Evolutionary conservation across 2,888 invertebrate species (phyloP), one percentile per base, ranked within the genome.

Genomic region (Cerceris rybyensis): DNA sequence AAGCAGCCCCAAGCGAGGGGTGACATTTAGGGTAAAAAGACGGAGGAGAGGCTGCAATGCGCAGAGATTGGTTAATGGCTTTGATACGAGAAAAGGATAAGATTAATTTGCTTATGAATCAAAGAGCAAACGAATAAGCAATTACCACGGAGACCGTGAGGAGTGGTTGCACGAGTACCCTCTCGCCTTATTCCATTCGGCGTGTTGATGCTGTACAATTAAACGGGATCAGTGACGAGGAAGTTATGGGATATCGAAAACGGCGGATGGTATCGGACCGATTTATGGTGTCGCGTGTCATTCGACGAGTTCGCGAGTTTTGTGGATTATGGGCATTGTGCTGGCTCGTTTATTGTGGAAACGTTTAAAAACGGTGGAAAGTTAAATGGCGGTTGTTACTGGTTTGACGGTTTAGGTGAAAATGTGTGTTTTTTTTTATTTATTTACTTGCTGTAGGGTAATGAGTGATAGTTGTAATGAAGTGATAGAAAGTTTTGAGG

Each of bases 11-110:
- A 75, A 78, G 75, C 78, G 76, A 77, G 81, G 88, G 88, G 87
- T 88, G 87, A 90, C 87, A 86, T 88, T 89, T 86, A 79, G 89
- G 87, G 88, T 86, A 63, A 72, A 75, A 77, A 74, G 63, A 74
- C 57, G 66, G 61, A 54, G 74, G 74, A 57, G 73, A 70, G 66
- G 71, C 28, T 79, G 84, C 78, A 82, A 82, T 86, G 82, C 75
- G 85, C 84, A 78, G 87, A 87, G 88, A 88, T 89, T 88, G 86
- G 85, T 88, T 88, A 88, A 90, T 90, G 88, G 89, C 85, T 90
- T 90, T 89, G 87, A 88, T 89, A 88, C 84, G 88, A 87, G 87
- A 75, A 87, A 88, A 86, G 88, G 89, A 88, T 90, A 88, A 89
- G 87, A 91, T 89, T 90, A 88, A 88, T 88, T 90, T 89, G 89